Evolutionary conservation across 2,113 vertebrate genomes (phyloP).

Genomic region (Leiothrix lutea): DNA sequence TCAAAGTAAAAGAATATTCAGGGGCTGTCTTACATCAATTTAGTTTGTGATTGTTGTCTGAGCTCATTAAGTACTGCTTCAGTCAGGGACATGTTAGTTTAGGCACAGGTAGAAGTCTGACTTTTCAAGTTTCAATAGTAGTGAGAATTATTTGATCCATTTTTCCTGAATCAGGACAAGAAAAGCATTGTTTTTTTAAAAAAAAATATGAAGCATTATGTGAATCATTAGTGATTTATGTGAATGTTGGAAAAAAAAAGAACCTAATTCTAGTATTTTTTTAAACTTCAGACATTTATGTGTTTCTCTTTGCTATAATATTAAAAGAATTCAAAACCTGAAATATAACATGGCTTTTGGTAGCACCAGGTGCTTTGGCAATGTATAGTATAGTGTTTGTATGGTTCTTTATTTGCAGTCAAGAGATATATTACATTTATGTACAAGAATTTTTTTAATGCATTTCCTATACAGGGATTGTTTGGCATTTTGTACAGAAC

Average conservation of each 20-base stretch:
- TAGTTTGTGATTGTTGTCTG: not conserved
- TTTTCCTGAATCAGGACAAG: not conserved
- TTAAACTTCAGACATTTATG: not conserved
- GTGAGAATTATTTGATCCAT: not conserved
- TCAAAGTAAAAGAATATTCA: not conserved
- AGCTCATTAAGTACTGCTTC: not conserved
- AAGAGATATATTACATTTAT: not conserved
- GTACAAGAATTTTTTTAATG: not conserved
- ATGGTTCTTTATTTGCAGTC: not conserved
- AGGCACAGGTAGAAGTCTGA: not conserved
- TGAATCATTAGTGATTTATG: not conserved
- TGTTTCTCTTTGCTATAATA: not conserved
- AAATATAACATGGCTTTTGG: not conserved
- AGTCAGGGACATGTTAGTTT: not conserved
- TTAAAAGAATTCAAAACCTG: not conserved
- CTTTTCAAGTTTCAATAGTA: not conserved
- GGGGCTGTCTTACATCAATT: not conserved
- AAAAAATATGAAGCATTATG: not conserved
- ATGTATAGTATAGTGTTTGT: not conserved
- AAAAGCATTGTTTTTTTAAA: not conserved
- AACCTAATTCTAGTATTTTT: not conserved
- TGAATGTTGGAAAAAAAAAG: not conserved
- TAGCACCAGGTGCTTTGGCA: not conserved
- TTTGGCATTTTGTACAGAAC: conserved; percentile 97
- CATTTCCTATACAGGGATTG: conserved; percentile 83